These are phyloP conservation scores for Typhlichthys eigenmanni DNA, from an alignment of 2,797 vertebrate species.

Conservation along the genomic window DNA sequence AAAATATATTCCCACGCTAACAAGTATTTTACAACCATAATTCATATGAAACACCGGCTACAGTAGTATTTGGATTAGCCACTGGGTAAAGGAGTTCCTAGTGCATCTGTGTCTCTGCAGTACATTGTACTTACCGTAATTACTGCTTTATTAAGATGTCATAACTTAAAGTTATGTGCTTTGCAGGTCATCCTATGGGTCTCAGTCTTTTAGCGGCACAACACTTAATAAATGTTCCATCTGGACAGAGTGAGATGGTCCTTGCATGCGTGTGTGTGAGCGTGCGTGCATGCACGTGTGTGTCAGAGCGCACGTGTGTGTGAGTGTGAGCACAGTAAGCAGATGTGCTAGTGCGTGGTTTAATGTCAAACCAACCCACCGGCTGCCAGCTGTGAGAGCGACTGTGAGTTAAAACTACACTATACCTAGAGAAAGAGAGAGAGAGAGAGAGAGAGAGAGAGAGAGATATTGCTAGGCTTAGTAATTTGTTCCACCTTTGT, in stretches of 20 bases:
- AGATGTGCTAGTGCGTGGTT: slow-evolving; percentile 60
- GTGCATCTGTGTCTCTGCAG: too few relatives aligned
- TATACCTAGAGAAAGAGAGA: slow-evolving; percentile 31
- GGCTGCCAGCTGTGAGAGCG: slow-evolving; percentile 63
- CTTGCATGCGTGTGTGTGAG: slow-evolving; percentile 6
- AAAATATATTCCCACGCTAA: too few relatives aligned
- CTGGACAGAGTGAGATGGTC: background rate
- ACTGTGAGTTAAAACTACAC: slow-evolving; percentile 50
- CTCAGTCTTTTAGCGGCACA: too few relatives aligned
- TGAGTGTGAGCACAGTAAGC: slow-evolving; percentile 19
- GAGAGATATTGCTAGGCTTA: slow-evolving; percentile 14
- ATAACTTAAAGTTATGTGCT: too few relatives aligned
- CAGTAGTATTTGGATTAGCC: too few relatives aligned
- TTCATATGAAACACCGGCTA: too few relatives aligned
- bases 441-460: background rate
- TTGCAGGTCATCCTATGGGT: too few relatives aligned
- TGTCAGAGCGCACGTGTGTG: slow-evolving; percentile 8
- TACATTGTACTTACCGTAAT: too few relatives aligned
- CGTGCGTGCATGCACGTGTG: slow-evolving; percentile 6
- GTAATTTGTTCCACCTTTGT: too few relatives aligned
- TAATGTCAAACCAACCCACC: slow-evolving; percentile 51
- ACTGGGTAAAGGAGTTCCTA: too few relatives aligned
- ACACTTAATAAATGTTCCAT: background rate
- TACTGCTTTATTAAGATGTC: too few relatives aligned
- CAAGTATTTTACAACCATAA: too few relatives aligned